These are phyloP conservation scores for Caenorhabditis sinica DNA, from an alignment of 2,888 invertebrate species.

Conservation along the genomic window DNA sequence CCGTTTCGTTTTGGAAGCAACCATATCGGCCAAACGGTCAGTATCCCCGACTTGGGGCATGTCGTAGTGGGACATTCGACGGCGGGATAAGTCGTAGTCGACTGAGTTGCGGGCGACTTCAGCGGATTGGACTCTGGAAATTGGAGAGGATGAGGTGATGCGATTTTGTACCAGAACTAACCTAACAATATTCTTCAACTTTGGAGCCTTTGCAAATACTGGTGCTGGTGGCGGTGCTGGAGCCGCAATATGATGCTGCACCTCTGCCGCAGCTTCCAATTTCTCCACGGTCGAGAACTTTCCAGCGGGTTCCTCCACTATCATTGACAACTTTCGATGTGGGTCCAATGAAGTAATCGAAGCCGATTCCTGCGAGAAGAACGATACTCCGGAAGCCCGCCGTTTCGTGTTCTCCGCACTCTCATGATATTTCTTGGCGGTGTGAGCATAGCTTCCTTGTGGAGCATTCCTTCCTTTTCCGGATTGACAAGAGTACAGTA, in stretches of 20 bases:
- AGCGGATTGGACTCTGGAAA: conserved; percentile 56
- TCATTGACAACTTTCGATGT: conserved; percentile 53
- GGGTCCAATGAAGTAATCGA: conserved; percentile 7
- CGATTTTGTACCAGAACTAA: too few species aligned
- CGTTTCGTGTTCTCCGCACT: conserved; percentile 15
- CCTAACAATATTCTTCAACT: conserved; percentile 41
- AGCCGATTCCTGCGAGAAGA: conserved; percentile 49
- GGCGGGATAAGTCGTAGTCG: conserved; percentile 43
- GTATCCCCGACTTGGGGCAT: conserved; percentile 54
- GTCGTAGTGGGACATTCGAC: conserved; percentile 51
- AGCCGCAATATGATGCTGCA: not conserved
- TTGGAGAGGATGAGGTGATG: not conserved
- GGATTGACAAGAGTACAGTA: conserved; percentile 38
- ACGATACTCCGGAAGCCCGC: conserved; percentile 35
- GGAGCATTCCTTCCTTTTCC: conserved; percentile 41
- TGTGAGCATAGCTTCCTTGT: conserved; percentile 57
- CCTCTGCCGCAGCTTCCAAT: not conserved
- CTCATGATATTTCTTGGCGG: conserved; percentile 63
- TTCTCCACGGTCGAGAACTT: conserved; percentile 23
- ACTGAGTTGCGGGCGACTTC: conserved; percentile 40
- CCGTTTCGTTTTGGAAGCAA: conserved; percentile 38
- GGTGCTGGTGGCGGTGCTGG: not conserved
- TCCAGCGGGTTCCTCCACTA: conserved; percentile 45
- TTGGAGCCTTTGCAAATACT: conserved; percentile 27
- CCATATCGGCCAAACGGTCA: conserved; percentile 33